Evolutionary conservation across 2,113 vertebrate genomes (phyloP).

Genomic region (Cyprichromis sp.): DNA sequence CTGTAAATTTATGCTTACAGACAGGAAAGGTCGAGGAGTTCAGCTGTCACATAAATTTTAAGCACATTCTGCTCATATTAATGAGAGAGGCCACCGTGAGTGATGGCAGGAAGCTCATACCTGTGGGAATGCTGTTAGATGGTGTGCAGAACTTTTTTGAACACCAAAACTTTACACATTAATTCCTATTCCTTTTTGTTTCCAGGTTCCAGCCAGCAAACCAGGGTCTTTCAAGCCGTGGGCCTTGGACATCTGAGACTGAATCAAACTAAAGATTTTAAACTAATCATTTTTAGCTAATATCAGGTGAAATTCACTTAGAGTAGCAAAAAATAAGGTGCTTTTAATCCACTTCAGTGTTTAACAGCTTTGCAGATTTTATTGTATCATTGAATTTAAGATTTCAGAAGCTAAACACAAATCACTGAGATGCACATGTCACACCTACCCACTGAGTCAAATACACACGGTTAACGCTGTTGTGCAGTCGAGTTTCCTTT

Average conservation of each 20-base stretch:
- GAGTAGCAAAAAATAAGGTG: not conserved
- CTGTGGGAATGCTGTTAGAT: not conserved
- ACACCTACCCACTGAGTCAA: not conserved
- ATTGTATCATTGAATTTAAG: not conserved
- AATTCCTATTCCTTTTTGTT: not conserved
- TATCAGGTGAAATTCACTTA: not conserved
- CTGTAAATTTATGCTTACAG: not conserved
- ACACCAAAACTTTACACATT: not conserved
- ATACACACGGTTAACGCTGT: not conserved
- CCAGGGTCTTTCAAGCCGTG: constrained; percentile 45
- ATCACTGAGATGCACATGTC: not conserved
- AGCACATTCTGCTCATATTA: not conserved
- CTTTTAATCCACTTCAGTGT: not conserved
- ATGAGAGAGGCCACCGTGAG: not conserved
- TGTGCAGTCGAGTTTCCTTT: not conserved
- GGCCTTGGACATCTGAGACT: constrained; percentile 56
- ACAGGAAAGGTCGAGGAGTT: not conserved
- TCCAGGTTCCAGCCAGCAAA: constrained; percentile 50
- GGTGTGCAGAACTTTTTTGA: not conserved
- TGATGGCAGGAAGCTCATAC: not conserved
- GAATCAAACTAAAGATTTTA: not conserved
- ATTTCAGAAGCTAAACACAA: not conserved
- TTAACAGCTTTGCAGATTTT: not conserved
- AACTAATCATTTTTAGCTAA: not conserved
- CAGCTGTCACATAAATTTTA: not conserved